Percentiles rank a stretch among this genome's conserved stretches.
phyloP scores from a whole-genome alignment of 2,888 invertebrate genomes.

The Linnaemya vulpina region DNA sequence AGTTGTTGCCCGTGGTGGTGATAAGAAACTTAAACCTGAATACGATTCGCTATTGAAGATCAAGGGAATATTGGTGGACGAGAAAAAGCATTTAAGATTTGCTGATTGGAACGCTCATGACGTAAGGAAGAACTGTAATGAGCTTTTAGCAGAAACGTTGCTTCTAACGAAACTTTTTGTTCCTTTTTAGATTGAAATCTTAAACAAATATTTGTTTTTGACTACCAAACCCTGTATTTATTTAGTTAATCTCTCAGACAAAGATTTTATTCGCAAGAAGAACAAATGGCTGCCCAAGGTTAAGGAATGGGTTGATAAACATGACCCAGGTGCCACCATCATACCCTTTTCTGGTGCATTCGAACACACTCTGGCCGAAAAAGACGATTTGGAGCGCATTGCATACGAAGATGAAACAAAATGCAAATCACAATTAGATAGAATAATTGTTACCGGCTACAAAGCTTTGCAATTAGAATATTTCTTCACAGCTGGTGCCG shows the following conservation, averaged over 20 bases:
- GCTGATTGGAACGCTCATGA: slow-evolving; percentile 96
- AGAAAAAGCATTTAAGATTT: slow-evolving; percentile 96
- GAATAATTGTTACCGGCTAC: slow-evolving; percentile 98
- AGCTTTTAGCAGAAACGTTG: slow-evolving; percentile 16
- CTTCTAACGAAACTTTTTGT: background rate
- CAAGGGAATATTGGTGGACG: slow-evolving; percentile 91
- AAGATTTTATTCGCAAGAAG: slow-evolving; percentile 99
- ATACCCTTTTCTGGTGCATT: slow-evolving; percentile 98
- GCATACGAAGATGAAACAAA: slow-evolving; percentile 92
- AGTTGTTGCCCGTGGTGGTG: slow-evolving; percentile 91
- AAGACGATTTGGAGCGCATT: slow-evolving; percentile 90
- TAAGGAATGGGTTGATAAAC: slow-evolving; percentile 99
- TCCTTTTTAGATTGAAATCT: slow-evolving; percentile 92
- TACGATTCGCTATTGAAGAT: slow-evolving; percentile 94
- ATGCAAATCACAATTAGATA: slow-evolving; percentile 94
- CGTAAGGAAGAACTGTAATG: slow-evolving; percentile 84
- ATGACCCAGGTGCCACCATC: slow-evolving; percentile 96
- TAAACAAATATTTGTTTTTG: slow-evolving; percentile 97
- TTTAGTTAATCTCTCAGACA: slow-evolving; percentile 97
- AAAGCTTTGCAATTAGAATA: slow-evolving; percentile 97
- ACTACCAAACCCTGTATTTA: slow-evolving; percentile 99
- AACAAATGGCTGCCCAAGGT: slow-evolving; percentile 98
- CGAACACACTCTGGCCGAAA: slow-evolving; percentile 93
- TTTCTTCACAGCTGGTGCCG: slow-evolving; percentile 98
- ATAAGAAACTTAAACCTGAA: slow-evolving; percentile 98